Conservation (phyloP, 2,113 vertebrate genomes). For the Anthoscopus minutus region DNA sequence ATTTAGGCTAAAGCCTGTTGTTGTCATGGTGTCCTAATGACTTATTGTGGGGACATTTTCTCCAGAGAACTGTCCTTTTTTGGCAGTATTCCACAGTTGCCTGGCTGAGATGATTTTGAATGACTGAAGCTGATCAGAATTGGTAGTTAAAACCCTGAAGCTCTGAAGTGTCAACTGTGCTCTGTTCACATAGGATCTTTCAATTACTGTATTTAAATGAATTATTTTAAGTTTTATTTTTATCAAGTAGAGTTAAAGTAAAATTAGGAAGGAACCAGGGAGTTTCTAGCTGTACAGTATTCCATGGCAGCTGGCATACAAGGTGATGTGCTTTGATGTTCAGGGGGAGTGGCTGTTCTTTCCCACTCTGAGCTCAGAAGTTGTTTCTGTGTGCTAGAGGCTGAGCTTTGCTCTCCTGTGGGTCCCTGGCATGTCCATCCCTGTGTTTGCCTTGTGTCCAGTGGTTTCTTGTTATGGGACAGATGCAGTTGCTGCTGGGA, state of each 20-base stretch:
- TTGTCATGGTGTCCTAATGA: slow-evolving; percentile 10
- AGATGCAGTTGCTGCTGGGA: neutral
- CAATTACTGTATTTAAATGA: neutral
- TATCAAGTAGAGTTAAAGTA: neutral
- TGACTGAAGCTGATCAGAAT: neutral
- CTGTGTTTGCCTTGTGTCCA: neutral
- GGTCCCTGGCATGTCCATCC: neutral
- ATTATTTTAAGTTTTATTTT: neutral
- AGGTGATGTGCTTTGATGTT: neutral
- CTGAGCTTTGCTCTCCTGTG: neutral
- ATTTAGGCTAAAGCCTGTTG: neutral
- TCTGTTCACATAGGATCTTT: neutral
- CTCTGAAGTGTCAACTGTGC: neutral
- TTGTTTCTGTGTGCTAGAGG: neutral
- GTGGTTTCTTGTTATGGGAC: neutral
- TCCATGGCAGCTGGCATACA: accelerated
- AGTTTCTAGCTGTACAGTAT: accelerated
- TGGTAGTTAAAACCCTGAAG: neutral
- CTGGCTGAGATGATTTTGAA: neutral
- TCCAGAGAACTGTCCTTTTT: neutral
- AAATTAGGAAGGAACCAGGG: neutral
- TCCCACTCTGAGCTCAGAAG: neutral
- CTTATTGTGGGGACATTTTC: slow-evolving; percentile 17
- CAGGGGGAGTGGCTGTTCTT: neutral
- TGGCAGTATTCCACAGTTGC: neutral